These are phyloP conservation scores for Xestia rhomboidea DNA, from an alignment of 2,888 invertebrate genomes.

Conservation along the genomic window DNA sequence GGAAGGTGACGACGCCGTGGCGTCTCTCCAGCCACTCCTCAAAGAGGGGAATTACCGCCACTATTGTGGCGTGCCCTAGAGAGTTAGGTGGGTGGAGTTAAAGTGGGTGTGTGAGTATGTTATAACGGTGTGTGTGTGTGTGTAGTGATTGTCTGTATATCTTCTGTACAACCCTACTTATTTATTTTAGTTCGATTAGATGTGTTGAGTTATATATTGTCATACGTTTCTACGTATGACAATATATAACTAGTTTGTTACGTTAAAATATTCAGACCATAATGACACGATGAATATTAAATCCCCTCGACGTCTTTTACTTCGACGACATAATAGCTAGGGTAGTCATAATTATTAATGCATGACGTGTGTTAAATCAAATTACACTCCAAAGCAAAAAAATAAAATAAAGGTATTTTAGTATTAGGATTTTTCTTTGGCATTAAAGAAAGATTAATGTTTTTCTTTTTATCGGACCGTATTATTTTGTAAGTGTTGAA, in stretches of 20 bases:
- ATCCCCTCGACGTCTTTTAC: not conserved
- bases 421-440: not conserved
- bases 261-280: constrained; percentile 29
- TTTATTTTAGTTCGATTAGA: no score
- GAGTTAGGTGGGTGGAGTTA: no score
- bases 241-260: no score
- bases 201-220: no score
- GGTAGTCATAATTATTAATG: not conserved
- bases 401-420: not conserved
- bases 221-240: constrained; percentile 1
- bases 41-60: no score
- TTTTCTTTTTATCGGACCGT: constrained; percentile 2
- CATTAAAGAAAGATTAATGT: not conserved
- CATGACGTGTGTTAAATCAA: not conserved
- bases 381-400: not conserved
- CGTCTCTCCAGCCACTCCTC: no score
- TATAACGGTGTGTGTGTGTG: no score
- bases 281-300: constrained; percentile 9
- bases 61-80: no score
- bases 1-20: no score
- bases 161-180: no score
- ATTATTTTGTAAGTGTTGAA: not conserved
- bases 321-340: not conserved
- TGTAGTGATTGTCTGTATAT: no score
- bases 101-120: no score